Conservation (phyloP, 2,888 invertebrate species). For the Prostheceraeus crozeri region DNA sequence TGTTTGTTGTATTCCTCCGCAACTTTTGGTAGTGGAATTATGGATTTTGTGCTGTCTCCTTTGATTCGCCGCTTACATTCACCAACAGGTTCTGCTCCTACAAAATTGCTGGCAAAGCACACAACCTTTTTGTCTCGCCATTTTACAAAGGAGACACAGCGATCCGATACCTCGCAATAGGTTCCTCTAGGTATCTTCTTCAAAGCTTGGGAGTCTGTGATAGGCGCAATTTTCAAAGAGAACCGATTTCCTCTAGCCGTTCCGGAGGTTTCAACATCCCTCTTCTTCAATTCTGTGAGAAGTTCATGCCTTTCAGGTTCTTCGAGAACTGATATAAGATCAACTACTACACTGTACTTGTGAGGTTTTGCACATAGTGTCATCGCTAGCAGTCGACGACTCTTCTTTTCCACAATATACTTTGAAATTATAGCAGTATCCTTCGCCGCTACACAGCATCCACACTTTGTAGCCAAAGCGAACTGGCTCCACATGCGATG, state of each 20-base stretch:
- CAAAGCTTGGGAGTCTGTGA: neutral
- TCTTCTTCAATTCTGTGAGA: conserved; percentile 4
- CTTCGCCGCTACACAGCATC: too few species aligned
- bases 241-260: conserved; percentile 17
- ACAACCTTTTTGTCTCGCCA: too few species aligned
- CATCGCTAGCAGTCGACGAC: too few species aligned
- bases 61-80: conserved; percentile 9
- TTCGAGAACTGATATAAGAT: too few species aligned
- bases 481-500: too few species aligned
- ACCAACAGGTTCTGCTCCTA: neutral
- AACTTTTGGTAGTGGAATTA: conserved; percentile 9
- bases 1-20: conserved; percentile 9
- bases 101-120: too few species aligned
- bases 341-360: too few species aligned
- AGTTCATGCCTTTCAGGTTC: conserved; percentile 9
- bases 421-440: too few species aligned
- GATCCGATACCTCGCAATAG: conserved; percentile 1
- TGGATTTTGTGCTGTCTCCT: neutral
- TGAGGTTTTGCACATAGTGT: too few species aligned
- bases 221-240: neutral
- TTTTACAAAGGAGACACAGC: neutral
- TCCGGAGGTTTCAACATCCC: conserved; percentile 1
- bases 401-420: too few species aligned
- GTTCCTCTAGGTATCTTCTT: neutral
- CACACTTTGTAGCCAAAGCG: too few species aligned